Conservation (phyloP, 2,113 vertebrate genomes). For the Cochlearius cochlearius region DNA sequence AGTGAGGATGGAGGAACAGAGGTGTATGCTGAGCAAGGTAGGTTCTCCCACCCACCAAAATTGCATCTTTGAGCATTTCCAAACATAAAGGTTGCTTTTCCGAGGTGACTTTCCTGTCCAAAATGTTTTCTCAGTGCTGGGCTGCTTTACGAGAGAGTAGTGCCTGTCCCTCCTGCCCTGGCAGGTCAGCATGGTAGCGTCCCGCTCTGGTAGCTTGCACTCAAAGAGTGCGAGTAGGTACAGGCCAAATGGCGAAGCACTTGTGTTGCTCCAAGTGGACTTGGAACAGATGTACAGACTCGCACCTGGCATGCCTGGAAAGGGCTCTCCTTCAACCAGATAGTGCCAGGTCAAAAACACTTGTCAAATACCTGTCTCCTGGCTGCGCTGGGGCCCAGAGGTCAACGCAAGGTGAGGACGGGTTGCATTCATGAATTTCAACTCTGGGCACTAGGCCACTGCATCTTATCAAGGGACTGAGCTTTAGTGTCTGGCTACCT, state of each 20-base stretch:
- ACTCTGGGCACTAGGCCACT: neutral
- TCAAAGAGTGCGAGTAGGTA: neutral
- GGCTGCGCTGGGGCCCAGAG: neutral
- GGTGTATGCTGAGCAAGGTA: neutral
- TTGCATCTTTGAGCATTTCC: neutral
- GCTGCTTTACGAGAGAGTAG: neutral
- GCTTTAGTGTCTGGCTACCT: neutral
- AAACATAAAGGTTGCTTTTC: neutral
- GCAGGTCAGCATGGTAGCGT: rapidly evolving
- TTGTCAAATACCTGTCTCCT: neutral
- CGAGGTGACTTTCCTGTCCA: neutral
- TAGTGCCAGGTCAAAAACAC: neutral
- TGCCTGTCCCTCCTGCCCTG: neutral
- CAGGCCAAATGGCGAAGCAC: rapidly evolving
- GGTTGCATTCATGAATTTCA: neutral
- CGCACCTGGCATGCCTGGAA: neutral
- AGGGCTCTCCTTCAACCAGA: neutral
- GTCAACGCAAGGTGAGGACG: neutral
- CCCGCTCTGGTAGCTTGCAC: neutral
- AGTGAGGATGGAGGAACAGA: neutral
- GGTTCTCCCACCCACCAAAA: neutral
- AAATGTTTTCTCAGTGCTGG: neutral
- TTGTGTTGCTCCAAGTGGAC: neutral
- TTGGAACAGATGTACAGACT: neutral
- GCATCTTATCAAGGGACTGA: neutral